Conservation (phyloP, 2,888 invertebrate genomes). For the Polydrusus cervinus region DNA sequence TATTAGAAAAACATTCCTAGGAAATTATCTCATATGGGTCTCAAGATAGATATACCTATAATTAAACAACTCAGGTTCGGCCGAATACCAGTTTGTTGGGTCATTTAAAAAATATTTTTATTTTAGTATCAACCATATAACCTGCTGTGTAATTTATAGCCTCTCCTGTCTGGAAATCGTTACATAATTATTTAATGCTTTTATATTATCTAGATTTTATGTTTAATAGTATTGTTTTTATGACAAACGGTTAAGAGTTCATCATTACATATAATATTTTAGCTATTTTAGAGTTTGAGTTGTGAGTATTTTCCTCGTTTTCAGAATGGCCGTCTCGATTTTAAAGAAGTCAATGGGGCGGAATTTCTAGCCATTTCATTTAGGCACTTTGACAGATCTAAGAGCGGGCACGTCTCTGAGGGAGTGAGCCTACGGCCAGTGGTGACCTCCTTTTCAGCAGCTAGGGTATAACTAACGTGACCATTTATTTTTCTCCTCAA, state of each 20-base stretch:
- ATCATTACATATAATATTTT: no score
- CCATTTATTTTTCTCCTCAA: no score
- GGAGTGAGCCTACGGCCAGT: no score
- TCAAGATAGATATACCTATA: conserved; percentile 33
- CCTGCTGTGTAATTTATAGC: conserved; percentile 52
- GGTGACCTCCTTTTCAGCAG: no score
- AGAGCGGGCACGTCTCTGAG: no score
- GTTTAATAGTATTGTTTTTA: background rate
- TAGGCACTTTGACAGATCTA: no score
- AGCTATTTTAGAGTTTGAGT: no score
- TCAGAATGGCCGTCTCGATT: no score
- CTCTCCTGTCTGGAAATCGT: conserved; percentile 40
- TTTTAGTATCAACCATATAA: conserved; percentile 45
- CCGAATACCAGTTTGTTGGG: conserved; percentile 49
- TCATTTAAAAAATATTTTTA: conserved; percentile 49
- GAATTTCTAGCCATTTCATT: no score
- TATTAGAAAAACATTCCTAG: conserved; percentile 23
- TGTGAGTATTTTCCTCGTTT: no score
- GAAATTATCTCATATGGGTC: conserved; percentile 31
- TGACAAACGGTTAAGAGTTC: background rate
- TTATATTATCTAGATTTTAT: conserved; percentile 8
- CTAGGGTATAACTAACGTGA: no score
- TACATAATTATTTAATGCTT: conserved; percentile 42
- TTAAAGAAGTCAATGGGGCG: no score
- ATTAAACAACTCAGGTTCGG: conserved; percentile 29